Conservation (phyloP, 2,113 vertebrate species). For the Tetrax tetrax region DNA sequence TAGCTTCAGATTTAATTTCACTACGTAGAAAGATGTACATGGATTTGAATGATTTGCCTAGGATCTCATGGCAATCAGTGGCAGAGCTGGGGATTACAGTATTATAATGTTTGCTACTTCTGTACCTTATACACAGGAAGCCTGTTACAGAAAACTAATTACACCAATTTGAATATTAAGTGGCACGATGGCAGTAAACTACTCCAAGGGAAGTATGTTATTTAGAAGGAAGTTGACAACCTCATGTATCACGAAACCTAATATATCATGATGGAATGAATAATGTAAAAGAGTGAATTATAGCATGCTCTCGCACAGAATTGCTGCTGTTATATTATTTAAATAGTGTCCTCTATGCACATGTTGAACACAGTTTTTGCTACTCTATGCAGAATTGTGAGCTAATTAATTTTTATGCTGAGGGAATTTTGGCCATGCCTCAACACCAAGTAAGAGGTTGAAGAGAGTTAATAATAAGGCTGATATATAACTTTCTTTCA, state of each 20-base stretch:
- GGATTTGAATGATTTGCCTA: not conserved
- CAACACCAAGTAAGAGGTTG: not conserved
- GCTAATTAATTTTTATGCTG: conserved; percentile 48
- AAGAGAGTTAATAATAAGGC: conserved; percentile 8
- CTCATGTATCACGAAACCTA: conserved; percentile 37
- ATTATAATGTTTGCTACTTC: not conserved
- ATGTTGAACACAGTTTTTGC: conserved; percentile 42
- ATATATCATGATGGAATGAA: conserved; percentile 47
- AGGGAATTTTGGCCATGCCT: conserved; percentile 45
- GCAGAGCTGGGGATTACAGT: not conserved
- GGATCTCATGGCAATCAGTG: not conserved
- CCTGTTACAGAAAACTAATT: not conserved
- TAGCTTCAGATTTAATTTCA: not conserved
- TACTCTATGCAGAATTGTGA: conserved; percentile 39
- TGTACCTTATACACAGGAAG: not conserved
- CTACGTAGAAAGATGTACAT: accelerated
- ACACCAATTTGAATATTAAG: conserved; percentile 32
- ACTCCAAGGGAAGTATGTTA: conserved; percentile 22
- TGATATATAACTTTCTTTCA: conserved; percentile 41
- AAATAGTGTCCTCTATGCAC: conserved; percentile 4
- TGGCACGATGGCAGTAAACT: conserved; percentile 33
- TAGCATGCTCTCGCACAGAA: conserved; percentile 1
- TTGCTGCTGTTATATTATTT: conserved; percentile 71
- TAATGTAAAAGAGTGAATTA: conserved; percentile 55
- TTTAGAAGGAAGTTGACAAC: conserved; percentile 31